Conservation (phyloP, 2,113 vertebrate species). For the Lophotis ruficrista region DNA sequence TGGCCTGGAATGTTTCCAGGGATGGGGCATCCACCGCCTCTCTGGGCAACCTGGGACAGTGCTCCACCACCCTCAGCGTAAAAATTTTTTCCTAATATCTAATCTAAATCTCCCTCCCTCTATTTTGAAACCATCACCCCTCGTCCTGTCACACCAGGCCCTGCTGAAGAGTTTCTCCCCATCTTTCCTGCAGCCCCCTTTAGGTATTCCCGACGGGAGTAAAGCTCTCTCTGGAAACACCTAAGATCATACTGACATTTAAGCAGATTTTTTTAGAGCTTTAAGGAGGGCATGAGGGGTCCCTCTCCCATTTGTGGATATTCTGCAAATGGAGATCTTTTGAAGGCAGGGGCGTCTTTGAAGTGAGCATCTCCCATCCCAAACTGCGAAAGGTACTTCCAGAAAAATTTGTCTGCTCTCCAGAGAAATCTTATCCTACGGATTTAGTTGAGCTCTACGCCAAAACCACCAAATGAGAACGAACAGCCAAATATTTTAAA, state of each 20-base stretch:
- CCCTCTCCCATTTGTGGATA: neutral
- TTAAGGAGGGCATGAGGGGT: neutral
- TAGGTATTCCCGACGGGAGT: neutral
- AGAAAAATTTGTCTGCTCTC: neutral
- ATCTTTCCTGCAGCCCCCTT: too few species aligned
- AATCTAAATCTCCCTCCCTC: too few species aligned
- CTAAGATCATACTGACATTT: neutral
- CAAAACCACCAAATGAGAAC: slow-evolving; percentile 10
- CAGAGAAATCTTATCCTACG: neutral
- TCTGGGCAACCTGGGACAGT: too few species aligned
- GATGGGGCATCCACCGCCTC: too few species aligned
- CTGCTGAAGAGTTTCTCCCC: too few species aligned
- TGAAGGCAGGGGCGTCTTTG: neutral
- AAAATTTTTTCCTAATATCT: too few species aligned
- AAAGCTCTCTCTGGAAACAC: neutral
- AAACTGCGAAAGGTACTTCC: neutral
- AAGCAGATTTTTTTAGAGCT: neutral
- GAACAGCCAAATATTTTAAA: slow-evolving; percentile 77
- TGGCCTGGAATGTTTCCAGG: too few species aligned
- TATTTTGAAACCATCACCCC: too few species aligned
- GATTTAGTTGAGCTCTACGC: neutral
- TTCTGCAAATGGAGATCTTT: neutral
- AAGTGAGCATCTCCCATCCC: neutral
- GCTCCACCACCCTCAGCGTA: too few species aligned
- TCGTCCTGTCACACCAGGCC: too few species aligned